phyloP scores from a whole-genome alignment of 2,888 invertebrate genomes.

The Vesta saturnalis region DNA sequence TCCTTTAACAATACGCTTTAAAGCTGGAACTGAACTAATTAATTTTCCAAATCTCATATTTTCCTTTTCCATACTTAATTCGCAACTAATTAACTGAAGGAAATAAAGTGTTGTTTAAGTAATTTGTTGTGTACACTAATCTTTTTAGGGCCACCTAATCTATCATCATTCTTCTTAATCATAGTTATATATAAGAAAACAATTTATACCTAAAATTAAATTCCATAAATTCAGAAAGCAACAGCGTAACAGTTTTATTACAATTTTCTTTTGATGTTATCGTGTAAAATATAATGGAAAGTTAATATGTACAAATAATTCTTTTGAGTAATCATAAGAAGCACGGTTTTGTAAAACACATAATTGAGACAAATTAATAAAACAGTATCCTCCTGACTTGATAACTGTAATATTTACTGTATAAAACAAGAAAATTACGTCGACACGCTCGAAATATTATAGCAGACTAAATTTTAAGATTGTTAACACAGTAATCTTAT shows the following conservation, averaged over 20 bases:
- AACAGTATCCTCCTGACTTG: background rate
- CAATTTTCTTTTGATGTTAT: too few species aligned
- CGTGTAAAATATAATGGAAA: too few species aligned
- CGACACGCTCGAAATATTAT: slow-evolving; percentile 24
- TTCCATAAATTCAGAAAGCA: too few species aligned
- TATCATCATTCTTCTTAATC: background rate
- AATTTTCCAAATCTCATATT: too few species aligned
- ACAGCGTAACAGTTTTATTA: too few species aligned
- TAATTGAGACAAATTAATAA: slow-evolving; percentile 8
- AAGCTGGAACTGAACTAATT: too few species aligned
- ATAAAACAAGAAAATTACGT: slow-evolving; percentile 31
- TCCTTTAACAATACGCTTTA: too few species aligned
- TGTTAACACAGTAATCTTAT: slow-evolving; percentile 2
- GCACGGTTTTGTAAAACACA: background rate
- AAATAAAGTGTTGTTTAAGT: too few species aligned
- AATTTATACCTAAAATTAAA: background rate
- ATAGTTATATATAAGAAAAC: background rate
- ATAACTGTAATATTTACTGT: slow-evolving; percentile 24
- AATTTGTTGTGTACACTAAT: too few species aligned
- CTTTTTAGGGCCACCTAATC: too few species aligned
- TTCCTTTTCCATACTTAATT: too few species aligned
- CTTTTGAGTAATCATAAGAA: background rate
- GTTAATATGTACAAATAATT: background rate
- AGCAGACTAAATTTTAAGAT: slow-evolving; percentile 2
- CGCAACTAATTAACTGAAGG: too few species aligned